Evolutionary conservation across 2,888 invertebrate species (phyloP).

Genomic region (Aromia moschata): DNA sequence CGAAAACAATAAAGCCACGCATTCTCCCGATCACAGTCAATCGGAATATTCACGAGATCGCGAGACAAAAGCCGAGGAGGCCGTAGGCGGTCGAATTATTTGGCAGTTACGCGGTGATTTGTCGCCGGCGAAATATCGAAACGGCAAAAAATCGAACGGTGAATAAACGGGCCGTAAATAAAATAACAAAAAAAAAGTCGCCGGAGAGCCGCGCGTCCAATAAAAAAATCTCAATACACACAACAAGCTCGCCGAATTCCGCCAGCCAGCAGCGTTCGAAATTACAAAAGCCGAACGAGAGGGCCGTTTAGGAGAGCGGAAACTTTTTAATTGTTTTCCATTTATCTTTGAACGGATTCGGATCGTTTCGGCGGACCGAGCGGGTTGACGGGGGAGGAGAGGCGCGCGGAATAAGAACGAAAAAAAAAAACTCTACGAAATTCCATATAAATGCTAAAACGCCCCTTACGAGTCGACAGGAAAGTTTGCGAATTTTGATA

Average conservation of each 20-base stretch:
- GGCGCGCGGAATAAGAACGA: too few relatives aligned
- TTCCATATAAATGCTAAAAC: slow-evolving; percentile 43
- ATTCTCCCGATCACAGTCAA: too few relatives aligned
- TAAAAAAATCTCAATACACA: slow-evolving; percentile 15
- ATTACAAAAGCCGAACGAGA: slow-evolving; percentile 9
- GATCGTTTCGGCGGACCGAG: too few relatives aligned
- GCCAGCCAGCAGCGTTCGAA: slow-evolving; percentile 14
- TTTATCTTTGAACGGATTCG: slow-evolving; percentile 35
- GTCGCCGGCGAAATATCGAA: not conserved
- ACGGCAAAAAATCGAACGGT: slow-evolving; percentile 1
- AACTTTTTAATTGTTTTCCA: slow-evolving; percentile 44
- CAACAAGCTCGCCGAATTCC: slow-evolving; percentile 6
- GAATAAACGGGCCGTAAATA: not conserved
- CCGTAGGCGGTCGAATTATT: not conserved
- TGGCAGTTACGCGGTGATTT: not conserved
- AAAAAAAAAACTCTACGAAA: slow-evolving; percentile 24
- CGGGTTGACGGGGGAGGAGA: too few relatives aligned
- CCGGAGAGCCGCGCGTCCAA: not conserved
- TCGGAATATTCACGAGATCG: not conserved
- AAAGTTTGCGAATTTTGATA: slow-evolving; percentile 26
- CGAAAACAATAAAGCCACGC: too few relatives aligned
- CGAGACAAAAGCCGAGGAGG: not conserved
- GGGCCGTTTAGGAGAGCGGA: slow-evolving; percentile 24
- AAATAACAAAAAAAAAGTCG: slow-evolving; percentile 5
- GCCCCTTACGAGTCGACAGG: slow-evolving; percentile 11